Base-by-base conservation (phyloP, 1,140 invertebrate species). In the Linepithema humile region DNA sequence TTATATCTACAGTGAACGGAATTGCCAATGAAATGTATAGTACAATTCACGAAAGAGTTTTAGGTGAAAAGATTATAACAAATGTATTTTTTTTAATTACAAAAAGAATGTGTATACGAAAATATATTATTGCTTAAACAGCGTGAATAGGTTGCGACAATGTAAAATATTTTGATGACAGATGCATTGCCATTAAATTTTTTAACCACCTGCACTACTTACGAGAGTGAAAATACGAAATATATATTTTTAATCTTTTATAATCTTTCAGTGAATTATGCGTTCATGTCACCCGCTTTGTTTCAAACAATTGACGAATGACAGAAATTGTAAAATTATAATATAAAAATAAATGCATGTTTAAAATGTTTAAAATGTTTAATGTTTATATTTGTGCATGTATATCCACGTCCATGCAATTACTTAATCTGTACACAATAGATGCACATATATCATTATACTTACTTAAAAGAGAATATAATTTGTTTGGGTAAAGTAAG, bases 81-180 rank as follows among this genome's bases (percentile, higher is more conserved):
- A 75, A 64, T 69, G 40, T 59, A 74, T 55, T 40, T 78, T 69
- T 78, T 4, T 55, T 40, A 70, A 80, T 80, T 80, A 29, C 10
- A 29, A 3, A 69, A 2, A 43, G 20, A 77, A 15, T 26, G 59
- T 64, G 35, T 50, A 12, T n/a, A 55, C 0, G 17, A 29, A 20
- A 45, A 48, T 9, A 48, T 64, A 17, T 6, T 17, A 12, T 70
- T 70, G 43, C 57, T 69, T 80, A 43, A 70, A 12, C 62, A 55
- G 23, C 26, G 48, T 32, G 2, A 32, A 57, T 55, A 70, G 20
- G 26, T 65, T 65, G 15, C 43, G 32, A 77, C 29, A 77, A 65
- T 65, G 9, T 38, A 26, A 38, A 23, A 50, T 77, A 77, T 38
- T 65, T 65, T 50, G 17, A 50, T 77, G 43, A 50, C 38, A 53